Base-by-base conservation (phyloP, 2,888 invertebrate species). In the Tetragonisca angustula region DNA sequence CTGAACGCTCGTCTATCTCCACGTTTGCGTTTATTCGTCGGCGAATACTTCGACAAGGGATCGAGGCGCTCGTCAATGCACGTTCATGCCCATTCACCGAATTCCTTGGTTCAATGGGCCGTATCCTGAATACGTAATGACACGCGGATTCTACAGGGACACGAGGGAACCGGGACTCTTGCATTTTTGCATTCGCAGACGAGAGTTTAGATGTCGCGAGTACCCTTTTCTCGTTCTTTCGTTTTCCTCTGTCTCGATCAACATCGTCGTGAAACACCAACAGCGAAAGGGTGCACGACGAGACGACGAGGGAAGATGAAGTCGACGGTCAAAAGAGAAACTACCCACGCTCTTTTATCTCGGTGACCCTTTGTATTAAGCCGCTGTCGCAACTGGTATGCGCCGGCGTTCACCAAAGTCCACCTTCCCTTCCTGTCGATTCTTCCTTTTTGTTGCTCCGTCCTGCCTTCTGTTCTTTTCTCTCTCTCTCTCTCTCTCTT, bases 61-160 rank as follows among this genome's bases (percentile, higher is more conserved):
- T 56, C 54, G 61, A 79, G 62, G 75, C 73, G 78, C 36, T 72
- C 71, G 76, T 86, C 78, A 76, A 83, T 81, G 79, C 81, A 67
- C 68, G 81, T 78, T 79, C 84, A 78, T 86, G 77, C 86, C 90
- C 93, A 92, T 93, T 93, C 93, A 93, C 92, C 92, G 91, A 92
- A 93, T 92, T 91, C 91, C 88, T 88, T 89, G 87, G 91, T 90
- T 92, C 91, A 92, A 92, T 91, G 89, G 88, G 88, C 87, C 88
- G 90, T 88, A 88, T 78, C 84, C 87, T 91, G 92, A 92, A 93
- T 93, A 91, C 93, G 84, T 88, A 93, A 91, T 91, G 90, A 91
- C 90, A 89, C 88, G 89, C 88, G 83, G 85, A 76, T 87, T 84
- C 84, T 83, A 79, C 80, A 71, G 86, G 78, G 76, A 76, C 70